phyloP scores from a whole-genome alignment of 2,888 invertebrate species.

The Cheilosia urbana region DNA sequence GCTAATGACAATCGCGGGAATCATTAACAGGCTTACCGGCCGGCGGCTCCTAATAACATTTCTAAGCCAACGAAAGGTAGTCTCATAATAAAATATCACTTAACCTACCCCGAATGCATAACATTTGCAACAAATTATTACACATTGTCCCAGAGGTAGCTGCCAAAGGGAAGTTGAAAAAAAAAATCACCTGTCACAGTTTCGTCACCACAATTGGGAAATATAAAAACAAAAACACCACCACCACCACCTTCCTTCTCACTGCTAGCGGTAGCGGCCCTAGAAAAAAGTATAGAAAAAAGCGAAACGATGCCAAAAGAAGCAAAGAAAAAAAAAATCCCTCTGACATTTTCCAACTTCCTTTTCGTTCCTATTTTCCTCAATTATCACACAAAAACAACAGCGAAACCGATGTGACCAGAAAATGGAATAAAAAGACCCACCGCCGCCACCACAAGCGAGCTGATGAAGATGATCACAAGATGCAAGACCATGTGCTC shows the following conservation, averaged over 20 bases:
- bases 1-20: too few species aligned
- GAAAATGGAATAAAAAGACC: not conserved
- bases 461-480: constrained; percentile 22
- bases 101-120: constrained; percentile 27
- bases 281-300: too few species aligned
- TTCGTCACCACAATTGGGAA: too few species aligned
- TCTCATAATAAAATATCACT: constrained; percentile 33
- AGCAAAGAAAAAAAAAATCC: too few species aligned
- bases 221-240: too few species aligned
- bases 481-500: constrained; percentile 45
- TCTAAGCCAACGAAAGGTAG: constrained; percentile 17
- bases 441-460: not conserved
- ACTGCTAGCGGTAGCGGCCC: too few species aligned
- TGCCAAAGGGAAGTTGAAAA: too few species aligned
- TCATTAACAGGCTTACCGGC: not conserved
- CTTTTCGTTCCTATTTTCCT: constrained; percentile 6
- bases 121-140: constrained; percentile 30
- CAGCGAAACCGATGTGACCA: not conserved
- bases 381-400: not conserved
- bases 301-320: too few species aligned
- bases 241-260: too few species aligned
- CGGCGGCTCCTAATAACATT: constrained; percentile 29
- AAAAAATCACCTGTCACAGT: too few species aligned
- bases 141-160: not conserved
- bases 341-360: constrained; percentile 10